Conservation (phyloP, 2,797 vertebrate genomes). For the Chiloscyllium punctatum region DNA sequence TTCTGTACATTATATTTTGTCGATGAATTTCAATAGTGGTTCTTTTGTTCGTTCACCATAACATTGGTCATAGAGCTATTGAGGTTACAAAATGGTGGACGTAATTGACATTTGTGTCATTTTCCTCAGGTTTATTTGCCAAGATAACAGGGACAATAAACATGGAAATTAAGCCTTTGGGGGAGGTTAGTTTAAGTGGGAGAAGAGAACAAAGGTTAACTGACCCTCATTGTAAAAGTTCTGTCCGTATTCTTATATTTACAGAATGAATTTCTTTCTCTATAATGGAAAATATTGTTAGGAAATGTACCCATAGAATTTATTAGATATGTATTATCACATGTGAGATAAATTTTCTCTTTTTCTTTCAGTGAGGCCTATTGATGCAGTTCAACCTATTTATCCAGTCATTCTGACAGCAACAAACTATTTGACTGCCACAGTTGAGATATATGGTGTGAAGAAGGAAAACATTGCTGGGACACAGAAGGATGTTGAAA, state of each 20-base stretch:
- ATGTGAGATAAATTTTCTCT: neutral
- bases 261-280: neutral
- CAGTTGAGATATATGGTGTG: constrained; percentile 43
- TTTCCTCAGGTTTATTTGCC: neutral
- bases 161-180: neutral
- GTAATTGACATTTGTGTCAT: neutral
- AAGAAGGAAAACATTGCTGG: constrained; percentile 40
- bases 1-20: neutral
- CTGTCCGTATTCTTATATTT: neutral
- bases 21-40: neutral
- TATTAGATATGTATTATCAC: neutral
- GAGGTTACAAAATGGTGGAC: neutral
- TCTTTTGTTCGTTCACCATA: neutral
- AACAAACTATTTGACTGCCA: constrained; percentile 39
- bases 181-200: neutral
- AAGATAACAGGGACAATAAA: too few species aligned
- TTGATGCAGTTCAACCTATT: neutral
- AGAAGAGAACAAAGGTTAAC: neutral
- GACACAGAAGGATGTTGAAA: constrained; percentile 44
- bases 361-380: neutral
- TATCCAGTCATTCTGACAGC: constrained; percentile 15
- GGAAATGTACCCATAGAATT: neutral
- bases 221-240: neutral
- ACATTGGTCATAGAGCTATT: neutral
- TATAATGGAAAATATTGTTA: neutral